phyloP scores from a whole-genome alignment of 1,140 invertebrate species.

The Brevipalpus yothersi region DNA sequence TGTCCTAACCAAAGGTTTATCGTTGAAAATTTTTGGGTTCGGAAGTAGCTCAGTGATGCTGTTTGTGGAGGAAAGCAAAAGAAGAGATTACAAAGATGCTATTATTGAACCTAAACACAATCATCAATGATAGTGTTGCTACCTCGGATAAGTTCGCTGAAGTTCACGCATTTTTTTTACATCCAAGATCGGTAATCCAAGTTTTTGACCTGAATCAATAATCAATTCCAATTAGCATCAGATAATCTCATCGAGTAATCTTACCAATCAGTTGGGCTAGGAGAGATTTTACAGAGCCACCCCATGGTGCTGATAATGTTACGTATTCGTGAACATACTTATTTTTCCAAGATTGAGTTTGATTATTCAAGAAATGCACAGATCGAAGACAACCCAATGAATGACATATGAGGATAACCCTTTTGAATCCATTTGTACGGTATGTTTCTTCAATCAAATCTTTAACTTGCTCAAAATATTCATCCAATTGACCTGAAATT shows the following conservation, averaged over 20 bases:
- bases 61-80: too few species aligned
- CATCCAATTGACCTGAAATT: background rate
- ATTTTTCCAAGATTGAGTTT: conserved; percentile 61
- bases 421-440: background rate
- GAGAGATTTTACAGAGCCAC: conserved; percentile 67
- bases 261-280: conserved; percentile 31
- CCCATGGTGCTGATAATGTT: conserved; percentile 72
- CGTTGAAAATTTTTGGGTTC: background rate
- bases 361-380: conserved; percentile 54
- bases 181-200: too few species aligned
- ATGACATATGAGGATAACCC: background rate
- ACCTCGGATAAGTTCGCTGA: too few species aligned
- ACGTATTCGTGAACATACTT: conserved; percentile 59
- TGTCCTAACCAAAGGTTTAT: background rate
- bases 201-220: too few species aligned
- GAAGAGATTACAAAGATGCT: too few species aligned
- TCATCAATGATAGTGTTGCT: too few species aligned
- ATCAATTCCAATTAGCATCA: too few species aligned
- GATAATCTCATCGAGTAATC: too few species aligned
- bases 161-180: too few species aligned
- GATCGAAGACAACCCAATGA: conserved; percentile 37
- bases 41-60: background rate
- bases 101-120: too few species aligned
- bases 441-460: background rate
- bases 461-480: background rate